Evolutionary conservation across 2,888 invertebrate genomes (phyloP).

Genomic region (Ormyrus pomaceus): DNA sequence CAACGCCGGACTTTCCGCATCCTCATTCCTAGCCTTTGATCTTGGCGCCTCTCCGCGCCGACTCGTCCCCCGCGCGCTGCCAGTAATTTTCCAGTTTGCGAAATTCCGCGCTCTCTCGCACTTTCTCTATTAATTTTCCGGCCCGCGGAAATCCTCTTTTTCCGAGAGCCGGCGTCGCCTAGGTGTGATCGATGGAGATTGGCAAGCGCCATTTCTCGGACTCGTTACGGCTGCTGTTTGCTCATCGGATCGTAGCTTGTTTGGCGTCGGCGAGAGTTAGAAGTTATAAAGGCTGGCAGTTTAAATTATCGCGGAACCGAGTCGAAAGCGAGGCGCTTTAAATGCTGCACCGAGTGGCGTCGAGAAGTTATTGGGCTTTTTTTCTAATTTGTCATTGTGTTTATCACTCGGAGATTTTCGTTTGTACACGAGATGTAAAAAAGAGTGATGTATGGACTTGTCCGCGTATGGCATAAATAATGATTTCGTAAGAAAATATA

Average conservation of each 20-base stretch:
- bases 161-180: background rate
- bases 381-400: no score
- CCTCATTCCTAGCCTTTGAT: conserved; percentile 48
- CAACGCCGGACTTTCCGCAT: conserved; percentile 45
- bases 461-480: no score
- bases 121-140: conserved; percentile 8
- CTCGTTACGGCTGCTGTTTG: background rate
- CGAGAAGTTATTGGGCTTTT: background rate
- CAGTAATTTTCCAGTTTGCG: conserved; percentile 33
- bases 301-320: background rate
- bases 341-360: background rate
- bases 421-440: no score
- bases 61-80: background rate
- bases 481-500: no score
- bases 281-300: conserved; percentile 9
- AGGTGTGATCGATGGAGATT: conserved; percentile 24
- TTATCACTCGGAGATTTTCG: no score
- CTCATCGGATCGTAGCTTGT: background rate
- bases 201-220: conserved; percentile 7
- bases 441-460: no score
- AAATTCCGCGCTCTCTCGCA: conserved; percentile 2
- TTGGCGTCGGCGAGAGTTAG: background rate
- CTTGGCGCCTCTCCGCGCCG: background rate
- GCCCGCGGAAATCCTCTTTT: no score
- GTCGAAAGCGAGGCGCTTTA: background rate